Conservation (phyloP, 2,888 invertebrate species). For the Eupithecia centaureata region DNA sequence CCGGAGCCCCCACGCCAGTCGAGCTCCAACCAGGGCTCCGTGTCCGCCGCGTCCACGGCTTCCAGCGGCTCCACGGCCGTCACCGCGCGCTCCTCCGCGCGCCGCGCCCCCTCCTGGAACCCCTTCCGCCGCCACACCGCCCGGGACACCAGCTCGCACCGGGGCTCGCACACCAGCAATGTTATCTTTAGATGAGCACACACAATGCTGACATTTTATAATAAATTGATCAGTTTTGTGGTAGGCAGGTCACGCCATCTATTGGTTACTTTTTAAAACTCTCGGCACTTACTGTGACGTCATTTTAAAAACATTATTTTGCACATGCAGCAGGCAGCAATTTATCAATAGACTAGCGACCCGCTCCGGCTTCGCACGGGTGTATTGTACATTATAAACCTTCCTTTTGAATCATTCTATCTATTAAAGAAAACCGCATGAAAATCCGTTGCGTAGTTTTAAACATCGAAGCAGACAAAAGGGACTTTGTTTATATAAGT, state of each 20-base stretch:
- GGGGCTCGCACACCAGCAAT: slow-evolving; percentile 79
- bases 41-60: slow-evolving; percentile 76
- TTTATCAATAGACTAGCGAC: no score
- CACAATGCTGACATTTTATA: slow-evolving; percentile 39
- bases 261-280: not conserved
- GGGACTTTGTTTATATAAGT: no score
- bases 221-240: not conserved
- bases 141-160: slow-evolving; percentile 79
- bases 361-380: no score
- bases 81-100: slow-evolving; percentile 69
- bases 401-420: no score
- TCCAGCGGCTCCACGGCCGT: slow-evolving; percentile 72
- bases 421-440: no score
- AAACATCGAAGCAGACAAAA: no score
- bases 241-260: not conserved
- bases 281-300: not conserved
- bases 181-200: slow-evolving; percentile 83
- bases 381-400: no score
- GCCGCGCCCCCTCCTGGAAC: slow-evolving; percentile 87
- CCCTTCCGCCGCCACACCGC: slow-evolving; percentile 87
- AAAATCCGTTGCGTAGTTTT: no score
- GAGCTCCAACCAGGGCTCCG: slow-evolving; percentile 75
- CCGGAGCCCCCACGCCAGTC: slow-evolving; percentile 65
- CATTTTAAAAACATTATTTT: no score
- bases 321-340: no score